Evolutionary conservation across 2,797 vertebrate species (phyloP), one percentile per base, ranked within the genome.

Genomic region (Austrolebias charrua): DNA sequence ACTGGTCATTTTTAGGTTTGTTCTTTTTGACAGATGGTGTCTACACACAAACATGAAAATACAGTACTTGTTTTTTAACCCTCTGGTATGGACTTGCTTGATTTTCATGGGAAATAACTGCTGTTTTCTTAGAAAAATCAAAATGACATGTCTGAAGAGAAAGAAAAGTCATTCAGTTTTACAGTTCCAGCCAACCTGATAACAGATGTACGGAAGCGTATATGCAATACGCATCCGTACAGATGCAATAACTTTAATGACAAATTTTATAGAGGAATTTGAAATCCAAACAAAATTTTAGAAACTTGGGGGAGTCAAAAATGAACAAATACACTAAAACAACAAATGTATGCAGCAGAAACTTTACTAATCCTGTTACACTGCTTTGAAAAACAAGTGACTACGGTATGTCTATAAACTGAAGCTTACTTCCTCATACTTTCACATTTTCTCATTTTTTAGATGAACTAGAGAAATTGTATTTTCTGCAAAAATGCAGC

Each of bases 111-210:
- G 65, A 70, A 66, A 63, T 14, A 56, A 43, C 14, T 28, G 15
- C 16, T 42, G 5, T 20, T 58, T 79, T 16, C 38, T 31, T 52
- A 19, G 24, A n/a, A 10, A 10, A 66, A 61, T 55, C 18, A 52
- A 54, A 70, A 65, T 14, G 24, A 24, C 24, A 80, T 19, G 56
- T 60, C 33, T 50, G 29, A 53, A 73, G 55, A 33, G 45, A 55
- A 74, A 76, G 79, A 67, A 65, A 1, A 55, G 20, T 5, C 55
- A 62, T 56, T 63, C 50, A 24, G 9, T 31, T 40, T 42, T 35
- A 8, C 14, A 16, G 69, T 72, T 59, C 50, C 71, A 79, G 40
- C 79, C 71, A 75, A 64, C 70, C 71, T 71, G 12, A 46, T 60
- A 16, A 62, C 14, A 16, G 49, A n/a, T n/a, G n/a, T n/a, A n/a